Conservation (phyloP, 2,113 vertebrate genomes). For the Piprites chloris region DNA sequence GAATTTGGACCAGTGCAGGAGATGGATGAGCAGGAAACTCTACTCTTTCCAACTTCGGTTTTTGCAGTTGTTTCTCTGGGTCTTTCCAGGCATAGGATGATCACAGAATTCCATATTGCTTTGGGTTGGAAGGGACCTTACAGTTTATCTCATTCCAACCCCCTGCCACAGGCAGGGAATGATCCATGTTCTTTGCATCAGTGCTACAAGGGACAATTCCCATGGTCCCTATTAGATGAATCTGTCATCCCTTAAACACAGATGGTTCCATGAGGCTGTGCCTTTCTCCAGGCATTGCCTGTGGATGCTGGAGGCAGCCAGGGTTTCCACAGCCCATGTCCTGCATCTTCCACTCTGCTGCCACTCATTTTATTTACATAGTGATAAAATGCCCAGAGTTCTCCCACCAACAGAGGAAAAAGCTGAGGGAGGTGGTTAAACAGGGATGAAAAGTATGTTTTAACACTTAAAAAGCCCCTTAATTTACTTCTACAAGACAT, state of each 20-base stretch:
- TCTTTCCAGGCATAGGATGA: background rate
- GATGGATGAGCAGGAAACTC: background rate
- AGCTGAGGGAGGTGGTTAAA: background rate
- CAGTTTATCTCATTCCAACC: background rate
- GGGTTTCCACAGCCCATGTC: background rate
- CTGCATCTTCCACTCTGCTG: background rate
- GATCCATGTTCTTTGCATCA: background rate
- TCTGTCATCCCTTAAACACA: too few relatives aligned
- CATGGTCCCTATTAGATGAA: background rate
- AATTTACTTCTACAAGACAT: background rate
- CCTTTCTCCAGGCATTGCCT: background rate
- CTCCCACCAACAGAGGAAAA: background rate
- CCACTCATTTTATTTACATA: background rate
- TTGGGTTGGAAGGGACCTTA: background rate
- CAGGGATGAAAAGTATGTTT: background rate
- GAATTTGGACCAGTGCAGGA: background rate
- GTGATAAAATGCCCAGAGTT: background rate
- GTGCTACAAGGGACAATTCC: background rate
- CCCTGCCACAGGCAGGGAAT: background rate
- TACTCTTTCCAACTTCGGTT: background rate
- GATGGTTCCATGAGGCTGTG: background rate
- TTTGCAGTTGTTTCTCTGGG: background rate
- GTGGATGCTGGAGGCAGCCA: background rate
- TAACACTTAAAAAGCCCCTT: background rate
- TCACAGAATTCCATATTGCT: background rate